Conservation (phyloP, 1,140 invertebrate species). For the Hyles euphorbiae region DNA sequence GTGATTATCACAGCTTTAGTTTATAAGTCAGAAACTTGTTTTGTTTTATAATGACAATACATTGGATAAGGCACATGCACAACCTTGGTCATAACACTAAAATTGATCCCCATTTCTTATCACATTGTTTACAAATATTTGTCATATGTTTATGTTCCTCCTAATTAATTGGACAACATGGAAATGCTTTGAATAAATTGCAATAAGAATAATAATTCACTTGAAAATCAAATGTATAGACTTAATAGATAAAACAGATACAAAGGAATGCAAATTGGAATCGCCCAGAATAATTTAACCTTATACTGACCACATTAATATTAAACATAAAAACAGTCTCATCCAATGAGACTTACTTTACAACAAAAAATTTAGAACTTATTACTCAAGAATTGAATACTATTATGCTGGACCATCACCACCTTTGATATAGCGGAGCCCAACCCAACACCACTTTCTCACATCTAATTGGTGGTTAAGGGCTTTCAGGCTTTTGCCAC, state of each 20-base stretch:
- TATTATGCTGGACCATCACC: not conserved
- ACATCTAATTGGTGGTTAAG: not conserved
- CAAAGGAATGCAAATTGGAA: conserved; percentile 3
- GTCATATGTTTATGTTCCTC: too few species aligned
- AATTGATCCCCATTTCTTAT: conserved; percentile 5
- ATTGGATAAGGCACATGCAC: conserved; percentile 11
- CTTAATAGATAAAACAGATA: not conserved
- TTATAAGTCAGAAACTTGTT: not conserved
- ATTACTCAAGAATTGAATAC: too few species aligned
- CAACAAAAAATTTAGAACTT: too few species aligned
- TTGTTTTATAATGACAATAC: conserved; percentile 1
- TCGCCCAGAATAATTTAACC: conserved; percentile 26
- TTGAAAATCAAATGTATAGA: not conserved
- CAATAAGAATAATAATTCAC: not conserved
- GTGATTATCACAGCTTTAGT: conserved; percentile 8
- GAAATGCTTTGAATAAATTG: too few species aligned
- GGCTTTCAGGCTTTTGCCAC: conserved; percentile 79
- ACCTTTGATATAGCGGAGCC: not conserved
- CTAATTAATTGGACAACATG: too few species aligned
- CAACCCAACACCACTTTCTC: not conserved
- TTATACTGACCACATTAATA: conserved; percentile 46
- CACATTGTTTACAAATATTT: conserved; percentile 1
- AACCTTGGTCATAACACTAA: conserved; percentile 7
- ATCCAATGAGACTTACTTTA: too few species aligned
- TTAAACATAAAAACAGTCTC: conserved; percentile 2